phyloP scores from a whole-genome alignment of 2,888 invertebrate genomes.

The Masnerella sp. region DNA sequence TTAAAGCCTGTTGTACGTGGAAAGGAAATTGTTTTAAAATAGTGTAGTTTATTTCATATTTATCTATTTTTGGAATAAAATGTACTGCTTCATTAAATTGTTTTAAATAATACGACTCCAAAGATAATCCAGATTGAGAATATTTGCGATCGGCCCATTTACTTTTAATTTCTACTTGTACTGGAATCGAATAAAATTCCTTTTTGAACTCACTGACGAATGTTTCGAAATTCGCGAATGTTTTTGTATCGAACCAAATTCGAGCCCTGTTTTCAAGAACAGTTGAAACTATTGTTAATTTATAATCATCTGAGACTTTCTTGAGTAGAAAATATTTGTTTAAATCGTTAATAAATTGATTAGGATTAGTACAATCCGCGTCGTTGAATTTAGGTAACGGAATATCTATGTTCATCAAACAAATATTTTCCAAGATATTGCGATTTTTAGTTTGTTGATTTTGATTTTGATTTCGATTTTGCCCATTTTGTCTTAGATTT shows the following conservation, averaged over 20 bases:
- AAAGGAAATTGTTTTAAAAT: constrained; percentile 10
- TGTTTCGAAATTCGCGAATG: not conserved
- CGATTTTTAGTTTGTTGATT: not conserved
- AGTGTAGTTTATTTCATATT: constrained; percentile 12
- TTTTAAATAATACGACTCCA: constrained; percentile 5
- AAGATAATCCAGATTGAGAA: not conserved
- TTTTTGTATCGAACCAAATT: constrained; percentile 8
- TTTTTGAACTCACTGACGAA: not conserved
- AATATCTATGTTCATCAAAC: constrained; percentile 7
- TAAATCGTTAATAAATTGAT: constrained; percentile 7
- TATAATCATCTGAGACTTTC: not conserved
- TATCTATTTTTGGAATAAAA: constrained; percentile 9
- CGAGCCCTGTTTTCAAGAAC: constrained; percentile 4
- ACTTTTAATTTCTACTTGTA: constrained; percentile 5
- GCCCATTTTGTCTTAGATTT: not conserved
- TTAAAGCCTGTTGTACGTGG: constrained; percentile 1
- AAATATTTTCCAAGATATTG: constrained; percentile 1
- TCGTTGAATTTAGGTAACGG: constrained; percentile 5
- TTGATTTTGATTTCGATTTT: not conserved
- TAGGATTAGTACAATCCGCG: not conserved
- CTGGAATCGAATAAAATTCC: constrained; percentile 5
- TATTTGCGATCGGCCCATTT: constrained; percentile 14
- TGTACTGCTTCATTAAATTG: constrained; percentile 3
- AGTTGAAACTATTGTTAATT: not conserved
- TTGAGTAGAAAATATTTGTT: constrained; percentile 11